Base-by-base conservation (phyloP, 2,888 invertebrate species). In the Campoletis raptor region DNA sequence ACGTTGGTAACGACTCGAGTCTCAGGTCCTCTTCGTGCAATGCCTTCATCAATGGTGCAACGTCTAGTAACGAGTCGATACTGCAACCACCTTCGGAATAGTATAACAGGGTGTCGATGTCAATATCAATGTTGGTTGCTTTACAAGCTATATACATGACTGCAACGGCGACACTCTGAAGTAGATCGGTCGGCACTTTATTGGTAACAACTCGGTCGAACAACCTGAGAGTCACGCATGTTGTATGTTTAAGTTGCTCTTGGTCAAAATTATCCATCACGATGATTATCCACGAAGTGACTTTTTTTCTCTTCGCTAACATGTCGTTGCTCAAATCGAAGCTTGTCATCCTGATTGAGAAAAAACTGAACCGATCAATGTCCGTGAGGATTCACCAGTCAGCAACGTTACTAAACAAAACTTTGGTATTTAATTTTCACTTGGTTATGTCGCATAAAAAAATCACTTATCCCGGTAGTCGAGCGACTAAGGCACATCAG, bases 391-490 rank as follows among this genome's bases (percentile, higher is more conserved):
- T 52, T 52, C 7, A 52, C 48, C 18, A 52, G n/a, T 52, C 48
- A 52, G 48, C 6, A 52, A 7, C n/a, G 48, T 52, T 52, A 52
- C 48, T 52, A 52, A 52, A 52, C 48, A 52, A 52, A 52, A 52
- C n/a, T 52, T 52, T 52, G 48, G 48, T 52, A 52, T 52, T 52
- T 52, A 52, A 7, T 52, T 52, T n/a, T 0, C 15, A 52, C n/a
- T n/a, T 52, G n/a, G 48, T 52, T 7, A 18, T n/a, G 48, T 52
- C 7, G 48, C 5, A 52, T 18, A 52, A 52, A 42, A 52, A 52
- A 52, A 52, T 52, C 48, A 52, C 48, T 52, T 52, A 52, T 52
- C n/a, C 15, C 48, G 48, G 48, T 52, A 52, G 48, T 52, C 48
- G n/a, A 52, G 48, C 5, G 48, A 52, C 48, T 52, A 18, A n/a